A percentile compares a stretch with the other conserved stretches of the same genome.
phyloP scores from a whole-genome alignment of 2,888 invertebrate genomes.

The Geotrupes spiniger region DNA sequence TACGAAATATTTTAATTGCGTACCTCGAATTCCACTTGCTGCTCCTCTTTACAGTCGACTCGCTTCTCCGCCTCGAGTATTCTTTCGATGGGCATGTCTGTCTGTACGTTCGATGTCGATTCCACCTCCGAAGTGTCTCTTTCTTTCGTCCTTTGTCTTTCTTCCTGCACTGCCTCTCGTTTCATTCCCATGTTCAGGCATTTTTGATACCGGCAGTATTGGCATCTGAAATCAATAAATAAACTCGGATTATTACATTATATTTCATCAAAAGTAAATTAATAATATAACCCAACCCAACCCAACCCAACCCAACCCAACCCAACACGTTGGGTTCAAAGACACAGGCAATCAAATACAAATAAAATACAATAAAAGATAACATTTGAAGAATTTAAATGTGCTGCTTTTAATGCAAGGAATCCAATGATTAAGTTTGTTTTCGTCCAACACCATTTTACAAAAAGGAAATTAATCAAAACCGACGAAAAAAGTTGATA shows the following conservation, averaged over 20 bases:
- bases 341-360: neutral
- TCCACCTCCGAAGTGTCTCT: constrained; percentile 73
- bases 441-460: too few relatives aligned
- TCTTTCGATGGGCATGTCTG: constrained; percentile 90
- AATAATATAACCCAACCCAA: too few relatives aligned
- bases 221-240: constrained; percentile 77
- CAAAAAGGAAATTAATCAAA: constrained; percentile 4
- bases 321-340: too few relatives aligned
- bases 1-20: too few relatives aligned
- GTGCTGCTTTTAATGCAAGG: too few relatives aligned
- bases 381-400: too few relatives aligned
- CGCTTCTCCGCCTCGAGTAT: constrained; percentile 88
- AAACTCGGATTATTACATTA: neutral
- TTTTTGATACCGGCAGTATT: constrained; percentile 98
- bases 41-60: constrained; percentile 63
- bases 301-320: neutral
- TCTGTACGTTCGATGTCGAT: constrained; percentile 68
- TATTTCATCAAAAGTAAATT: neutral
- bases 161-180: constrained; percentile 90
- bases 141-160: constrained; percentile 82
- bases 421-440: too few relatives aligned
- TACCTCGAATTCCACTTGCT: constrained; percentile 57
- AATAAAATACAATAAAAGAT: too few relatives aligned
- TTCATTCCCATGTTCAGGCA: constrained; percentile 97
- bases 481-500: too few relatives aligned